Evolutionary conservation across 23 tunicate species (phyloP).

Genomic region (Ascidia mentula): DNA sequence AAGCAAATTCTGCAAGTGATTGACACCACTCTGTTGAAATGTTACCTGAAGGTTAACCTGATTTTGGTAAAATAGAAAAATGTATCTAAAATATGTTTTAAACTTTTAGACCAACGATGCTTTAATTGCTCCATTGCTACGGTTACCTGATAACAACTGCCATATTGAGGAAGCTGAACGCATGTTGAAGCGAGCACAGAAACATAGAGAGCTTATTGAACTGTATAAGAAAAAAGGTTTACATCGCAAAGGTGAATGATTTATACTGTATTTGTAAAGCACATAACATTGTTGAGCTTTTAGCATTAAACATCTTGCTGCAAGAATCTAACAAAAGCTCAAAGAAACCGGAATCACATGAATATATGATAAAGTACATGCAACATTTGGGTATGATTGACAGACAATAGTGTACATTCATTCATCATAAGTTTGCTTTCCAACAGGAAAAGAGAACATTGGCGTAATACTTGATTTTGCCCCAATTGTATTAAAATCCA

Average conservation of each 20-base stretch:
- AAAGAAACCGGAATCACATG: slow-evolving; percentile 30
- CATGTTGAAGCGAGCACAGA: slow-evolving; percentile 46
- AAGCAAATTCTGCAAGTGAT: slow-evolving; percentile 61
- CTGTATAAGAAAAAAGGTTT: slow-evolving; percentile 63
- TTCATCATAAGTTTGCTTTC: not conserved
- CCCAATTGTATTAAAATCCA: slow-evolving; percentile 30
- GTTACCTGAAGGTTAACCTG: slow-evolving; percentile 66
- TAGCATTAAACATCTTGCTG: slow-evolving; percentile 56
- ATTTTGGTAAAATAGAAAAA: too few relatives aligned
- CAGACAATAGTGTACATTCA: not conserved
- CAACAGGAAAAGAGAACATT: slow-evolving; percentile 54
- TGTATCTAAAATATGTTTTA: too few relatives aligned
- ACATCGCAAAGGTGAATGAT: slow-evolving; percentile 66
- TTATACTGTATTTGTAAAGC: not conserved
- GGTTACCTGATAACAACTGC: slow-evolving; percentile 90
- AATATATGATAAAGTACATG: slow-evolving; percentile 76
- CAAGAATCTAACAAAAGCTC: slow-evolving; percentile 12
- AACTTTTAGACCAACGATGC: slow-evolving; percentile 81
- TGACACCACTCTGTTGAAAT: slow-evolving; percentile 85
- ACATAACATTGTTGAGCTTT: not conserved
- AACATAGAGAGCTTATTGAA: slow-evolving; percentile 70
- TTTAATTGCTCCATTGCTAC: slow-evolving; percentile 73
- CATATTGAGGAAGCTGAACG: slow-evolving; percentile 82
- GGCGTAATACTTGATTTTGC: slow-evolving; percentile 68
- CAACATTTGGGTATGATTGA: slow-evolving; percentile 72